phyloP scores from a whole-genome alignment of 1,140 invertebrate species.

The Eulimnadia texana region DNA sequence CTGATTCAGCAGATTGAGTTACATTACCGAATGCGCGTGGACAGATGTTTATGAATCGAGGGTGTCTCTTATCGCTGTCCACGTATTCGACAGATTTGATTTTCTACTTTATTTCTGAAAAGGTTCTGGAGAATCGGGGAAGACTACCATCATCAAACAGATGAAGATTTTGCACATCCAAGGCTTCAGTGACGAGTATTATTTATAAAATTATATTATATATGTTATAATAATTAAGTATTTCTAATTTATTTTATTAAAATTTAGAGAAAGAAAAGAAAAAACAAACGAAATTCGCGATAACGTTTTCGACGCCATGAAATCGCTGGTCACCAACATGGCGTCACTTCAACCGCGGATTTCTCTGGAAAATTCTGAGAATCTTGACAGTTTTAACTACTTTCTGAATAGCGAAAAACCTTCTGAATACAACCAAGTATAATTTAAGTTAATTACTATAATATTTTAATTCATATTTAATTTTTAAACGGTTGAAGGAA shows the following conservation, averaged over 20 bases:
- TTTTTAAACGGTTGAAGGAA: constrained; percentile 40
- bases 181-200: constrained; percentile 44
- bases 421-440: constrained; percentile 19
- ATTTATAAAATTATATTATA: no score
- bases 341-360: constrained; percentile 29
- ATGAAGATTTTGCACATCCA: constrained; percentile 64
- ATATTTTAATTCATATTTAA: background rate
- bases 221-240: no score
- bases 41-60: no score
- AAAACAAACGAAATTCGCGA: constrained; percentile 43
- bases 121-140: constrained; percentile 39
- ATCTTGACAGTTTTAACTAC: constrained; percentile 35
- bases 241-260: no score
- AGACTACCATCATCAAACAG: constrained; percentile 67
- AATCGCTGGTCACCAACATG: constrained; percentile 43
- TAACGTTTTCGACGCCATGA: constrained; percentile 51
- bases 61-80: no score
- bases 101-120: no score
- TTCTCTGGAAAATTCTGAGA: constrained; percentile 31
- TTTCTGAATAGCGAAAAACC: constrained; percentile 35
- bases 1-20: no score
- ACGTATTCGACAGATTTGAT: no score
- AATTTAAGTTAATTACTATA: background rate
- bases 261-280: constrained; percentile 40
- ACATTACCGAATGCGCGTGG: no score